Percentiles rank a stretch among this genome's conserved stretches.
These are phyloP conservation scores for Mesaphorura yosii DNA, from an alignment of 1,140 invertebrate genomes.

Conservation along the genomic window DNA sequence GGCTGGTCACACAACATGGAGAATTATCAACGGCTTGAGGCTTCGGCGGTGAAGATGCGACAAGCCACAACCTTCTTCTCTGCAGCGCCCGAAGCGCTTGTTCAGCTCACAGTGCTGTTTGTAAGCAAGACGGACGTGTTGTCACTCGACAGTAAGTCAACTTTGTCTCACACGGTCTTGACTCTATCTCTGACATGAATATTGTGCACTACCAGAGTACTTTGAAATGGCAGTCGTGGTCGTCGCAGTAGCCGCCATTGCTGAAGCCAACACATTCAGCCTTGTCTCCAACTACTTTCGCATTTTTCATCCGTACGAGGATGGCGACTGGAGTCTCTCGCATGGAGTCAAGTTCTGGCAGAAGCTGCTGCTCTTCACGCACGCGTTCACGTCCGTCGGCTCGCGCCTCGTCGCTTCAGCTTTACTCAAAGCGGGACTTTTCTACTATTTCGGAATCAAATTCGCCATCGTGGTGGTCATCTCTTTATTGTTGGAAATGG, in stretches of 20 bases:
- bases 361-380: conserved; percentile 23
- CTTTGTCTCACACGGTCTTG: too few species aligned
- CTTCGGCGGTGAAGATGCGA: conserved; percentile 25
- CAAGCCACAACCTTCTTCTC: conserved; percentile 24
- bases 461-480: conserved; percentile 12
- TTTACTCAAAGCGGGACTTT: conserved; percentile 9
- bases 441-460: not conserved
- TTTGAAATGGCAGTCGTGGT: conserved; percentile 26
- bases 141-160: conserved; percentile 9
- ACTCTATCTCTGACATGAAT: not conserved
- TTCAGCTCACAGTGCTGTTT: conserved; percentile 25
- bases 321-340: conserved; percentile 20
- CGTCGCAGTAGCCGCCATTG: conserved; percentile 13
- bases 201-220: conserved; percentile 12
- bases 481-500: conserved; percentile 11
- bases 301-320: conserved; percentile 19
- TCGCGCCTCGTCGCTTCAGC: conserved; percentile 16
- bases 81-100: conserved; percentile 25
- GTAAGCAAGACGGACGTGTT: conserved; percentile 4
- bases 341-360: conserved; percentile 16
- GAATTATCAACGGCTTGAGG: conserved; percentile 28
- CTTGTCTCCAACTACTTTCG: conserved; percentile 23
- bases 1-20: conserved; percentile 11
- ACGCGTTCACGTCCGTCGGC: conserved; percentile 24
- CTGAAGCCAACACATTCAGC: conserved; percentile 24